Base-by-base conservation (phyloP, 2,797 vertebrate species). In the Silurus lanzhouensis region DNA sequence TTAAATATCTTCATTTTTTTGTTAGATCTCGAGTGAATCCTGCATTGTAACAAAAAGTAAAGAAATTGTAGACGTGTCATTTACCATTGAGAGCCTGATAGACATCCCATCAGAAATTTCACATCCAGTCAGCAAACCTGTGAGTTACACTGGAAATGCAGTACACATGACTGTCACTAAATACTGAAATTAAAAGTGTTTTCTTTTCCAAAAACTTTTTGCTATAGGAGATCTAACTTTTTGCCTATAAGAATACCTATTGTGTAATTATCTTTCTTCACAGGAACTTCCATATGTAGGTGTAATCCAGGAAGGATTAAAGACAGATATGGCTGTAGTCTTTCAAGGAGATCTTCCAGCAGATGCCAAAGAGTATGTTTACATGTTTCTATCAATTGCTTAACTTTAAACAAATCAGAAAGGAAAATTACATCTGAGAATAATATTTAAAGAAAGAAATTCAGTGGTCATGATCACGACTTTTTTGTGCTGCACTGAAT, bases 261-360 rank as follows among this genome's bases (percentile, higher is more conserved):
- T 9, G 10, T 20, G 25, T 66, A 13, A 5, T 20, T 46, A 48
- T 46, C 22, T 17, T 46, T 20, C 2, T 0, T 71, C 7, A 20
- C 68, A 71, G 68, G 68, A 46, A 46, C 38, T 71, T 71, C 68
- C 68, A 44, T 70, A 70, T 70, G 67, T 70, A 44, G 67, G 31
- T 3, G 17, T 2, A 10, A 70, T 70, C 3, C 31, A 17, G 20
- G 67, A 7, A 70, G 67, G 67, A 19, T 20, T 70, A 27, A 66
- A 66, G n/a, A 66, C 64, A 66, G 25, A 66, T 5, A 66, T 27
- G 64, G 64, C 64, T 9, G 64, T 66, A 15, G 64, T 66, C 10
- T 66, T 66, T 66, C 64, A 66, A 25, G 25, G 64, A 52, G 48
- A 2, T 44, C 31, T 70, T 70, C 17, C 67, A 20, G 67, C 31